Percentiles rank a stretch among this genome's conserved stretches.
Evolutionary conservation across 2,797 vertebrate species (phyloP).

Genomic region (Morelia viridis): DNA sequence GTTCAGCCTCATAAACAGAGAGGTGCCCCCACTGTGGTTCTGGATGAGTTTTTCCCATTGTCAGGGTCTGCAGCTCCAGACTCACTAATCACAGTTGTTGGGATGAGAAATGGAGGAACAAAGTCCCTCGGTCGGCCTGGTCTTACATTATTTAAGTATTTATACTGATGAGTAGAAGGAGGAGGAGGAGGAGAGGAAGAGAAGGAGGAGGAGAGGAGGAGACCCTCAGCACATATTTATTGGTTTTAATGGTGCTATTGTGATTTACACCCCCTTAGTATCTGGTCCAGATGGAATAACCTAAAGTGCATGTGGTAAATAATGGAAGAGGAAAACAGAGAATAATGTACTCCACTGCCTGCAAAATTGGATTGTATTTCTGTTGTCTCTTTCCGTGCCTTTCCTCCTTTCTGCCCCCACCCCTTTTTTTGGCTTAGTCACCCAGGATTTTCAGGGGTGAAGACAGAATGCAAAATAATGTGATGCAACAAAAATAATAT

Average conservation of each 20-base stretch:
- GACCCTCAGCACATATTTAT: conserved; percentile 52
- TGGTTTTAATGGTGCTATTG: conserved; percentile 40
- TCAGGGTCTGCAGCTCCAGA: conserved; percentile 9
- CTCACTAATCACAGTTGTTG: conserved; percentile 5
- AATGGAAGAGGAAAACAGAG: conserved; percentile 44
- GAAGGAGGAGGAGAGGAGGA: conserved; percentile 19
- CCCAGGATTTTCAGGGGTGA: conserved; percentile 34
- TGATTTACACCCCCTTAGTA: conserved; percentile 52
- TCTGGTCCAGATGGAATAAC: conserved; percentile 42
- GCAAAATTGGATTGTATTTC: conserved; percentile 18
- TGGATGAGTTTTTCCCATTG: conserved; percentile 4
- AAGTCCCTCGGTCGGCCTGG: background rate
- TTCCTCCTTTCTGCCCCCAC: background rate
- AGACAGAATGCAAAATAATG: conserved; percentile 45
- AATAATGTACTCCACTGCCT: conserved; percentile 33
- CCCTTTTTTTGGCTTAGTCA: conserved; percentile 36
- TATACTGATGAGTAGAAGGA: conserved; percentile 31
- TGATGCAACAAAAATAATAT: conserved; percentile 47
- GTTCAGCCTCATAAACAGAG: conserved; percentile 23
- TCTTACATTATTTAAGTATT: conserved; percentile 37
- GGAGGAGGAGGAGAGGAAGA: background rate
- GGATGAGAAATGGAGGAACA: conserved; percentile 20
- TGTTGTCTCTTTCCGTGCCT: background rate
- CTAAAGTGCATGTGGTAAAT: conserved; percentile 39
- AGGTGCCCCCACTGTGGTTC: background rate